These are phyloP conservation scores for Pterocles orientalis DNA, from an alignment of 2,113 vertebrate species.

Conservation along the genomic window DNA sequence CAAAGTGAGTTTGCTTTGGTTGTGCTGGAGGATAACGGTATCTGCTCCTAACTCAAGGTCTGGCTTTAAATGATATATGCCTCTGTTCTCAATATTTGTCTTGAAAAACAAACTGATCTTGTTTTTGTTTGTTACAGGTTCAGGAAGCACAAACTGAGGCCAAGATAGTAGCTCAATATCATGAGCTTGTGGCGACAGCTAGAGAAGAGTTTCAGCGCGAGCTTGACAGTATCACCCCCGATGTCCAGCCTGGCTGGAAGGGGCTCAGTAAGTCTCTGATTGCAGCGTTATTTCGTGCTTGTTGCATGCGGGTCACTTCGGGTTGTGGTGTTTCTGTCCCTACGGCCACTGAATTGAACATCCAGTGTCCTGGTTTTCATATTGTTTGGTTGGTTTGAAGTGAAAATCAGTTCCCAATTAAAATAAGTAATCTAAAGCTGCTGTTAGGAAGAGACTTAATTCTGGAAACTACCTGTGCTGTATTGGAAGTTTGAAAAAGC, in stretches of 20 bases:
- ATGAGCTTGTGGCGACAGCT: conserved; percentile 90
- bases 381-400: background rate
- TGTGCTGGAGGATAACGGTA: background rate
- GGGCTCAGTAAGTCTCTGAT: conserved; percentile 86
- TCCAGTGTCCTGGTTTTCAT: background rate
- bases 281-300: background rate
- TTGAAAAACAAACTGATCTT: background rate
- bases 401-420: background rate
- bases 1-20: background rate
- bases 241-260: conserved; percentile 92
- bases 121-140: conserved; percentile 75
- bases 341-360: fast-evolving
- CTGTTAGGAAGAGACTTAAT: background rate
- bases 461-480: background rate
- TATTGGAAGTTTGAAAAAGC: background rate
- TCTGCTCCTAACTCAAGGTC: background rate
- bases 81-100: background rate
- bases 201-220: conserved; percentile 91
- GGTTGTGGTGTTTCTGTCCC: background rate
- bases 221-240: conserved; percentile 92
- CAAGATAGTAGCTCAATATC: conserved; percentile 93
- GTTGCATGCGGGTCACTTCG: background rate
- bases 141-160: conserved; percentile 90
- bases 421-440: background rate
- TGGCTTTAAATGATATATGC: background rate